Conservation (phyloP, 1,140 invertebrate species). For the Acromyrmex heyeri region DNA sequence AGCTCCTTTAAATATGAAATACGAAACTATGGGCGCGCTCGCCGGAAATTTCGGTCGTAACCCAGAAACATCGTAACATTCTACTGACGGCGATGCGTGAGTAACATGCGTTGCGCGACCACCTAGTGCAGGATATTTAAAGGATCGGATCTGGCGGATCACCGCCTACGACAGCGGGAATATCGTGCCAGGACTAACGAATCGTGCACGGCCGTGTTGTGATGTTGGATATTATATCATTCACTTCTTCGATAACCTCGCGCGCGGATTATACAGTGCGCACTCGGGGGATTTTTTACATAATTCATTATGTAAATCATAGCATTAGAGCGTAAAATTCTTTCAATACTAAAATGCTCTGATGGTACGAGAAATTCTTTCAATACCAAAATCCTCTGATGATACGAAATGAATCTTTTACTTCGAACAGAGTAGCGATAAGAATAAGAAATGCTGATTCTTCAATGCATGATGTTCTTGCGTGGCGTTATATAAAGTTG, state of each 20-base stretch:
- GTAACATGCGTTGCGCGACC: slow-evolving; percentile 19
- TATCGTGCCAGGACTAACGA: slow-evolving; percentile 43
- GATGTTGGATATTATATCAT: slow-evolving; percentile 8
- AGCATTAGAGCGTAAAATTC: slow-evolving; percentile 1
- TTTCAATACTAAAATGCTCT: neutral
- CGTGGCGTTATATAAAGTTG: slow-evolving; percentile 22
- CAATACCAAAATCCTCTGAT: no score
- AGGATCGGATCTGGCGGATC: slow-evolving; percentile 37
- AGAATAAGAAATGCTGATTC: neutral
- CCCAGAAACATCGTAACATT: slow-evolving; percentile 57
- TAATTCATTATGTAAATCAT: neutral
- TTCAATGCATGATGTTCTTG: neutral
- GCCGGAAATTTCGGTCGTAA: slow-evolving; percentile 63
- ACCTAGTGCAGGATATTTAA: slow-evolving; percentile 57
- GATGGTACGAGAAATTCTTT: slow-evolving; percentile 4
- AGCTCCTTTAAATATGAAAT: slow-evolving; percentile 46
- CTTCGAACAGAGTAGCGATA: neutral
- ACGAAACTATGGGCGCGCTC: slow-evolving; percentile 33
- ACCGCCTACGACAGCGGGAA: slow-evolving; percentile 20
- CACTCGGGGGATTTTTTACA: neutral
- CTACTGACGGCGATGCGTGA: neutral
- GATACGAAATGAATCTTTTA: neutral
- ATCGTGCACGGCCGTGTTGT: neutral
- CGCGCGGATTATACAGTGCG: neutral
- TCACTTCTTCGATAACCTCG: slow-evolving; percentile 4